These are phyloP conservation scores for Plusia festucae DNA, from an alignment of 2,888 invertebrate genomes.

Conservation along the genomic window DNA sequence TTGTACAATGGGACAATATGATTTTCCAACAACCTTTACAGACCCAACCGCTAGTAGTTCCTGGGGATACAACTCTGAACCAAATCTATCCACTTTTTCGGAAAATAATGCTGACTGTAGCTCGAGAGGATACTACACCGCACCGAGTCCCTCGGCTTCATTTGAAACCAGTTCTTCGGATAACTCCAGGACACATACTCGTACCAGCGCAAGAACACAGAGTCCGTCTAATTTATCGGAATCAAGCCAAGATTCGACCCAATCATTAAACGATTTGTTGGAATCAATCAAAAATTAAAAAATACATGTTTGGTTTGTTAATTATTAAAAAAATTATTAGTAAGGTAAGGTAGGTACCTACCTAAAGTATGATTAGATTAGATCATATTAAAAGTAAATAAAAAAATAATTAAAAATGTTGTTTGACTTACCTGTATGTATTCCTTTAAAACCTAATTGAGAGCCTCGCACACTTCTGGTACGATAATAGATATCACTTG, in stretches of 20 bases:
- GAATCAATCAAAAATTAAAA: slow-evolving; percentile 49
- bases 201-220: slow-evolving; percentile 37
- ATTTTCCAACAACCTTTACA: slow-evolving; percentile 28
- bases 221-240: slow-evolving; percentile 46
- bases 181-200: slow-evolving; percentile 26
- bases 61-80: slow-evolving; percentile 48
- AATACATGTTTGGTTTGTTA: slow-evolving; percentile 31
- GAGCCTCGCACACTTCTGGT: slow-evolving; percentile 57
- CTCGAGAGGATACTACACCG: slow-evolving; percentile 49
- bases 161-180: slow-evolving; percentile 43
- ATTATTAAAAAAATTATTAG: slow-evolving; percentile 35
- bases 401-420: slow-evolving; percentile 42
- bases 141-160: slow-evolving; percentile 44
- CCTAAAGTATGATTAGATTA: slow-evolving; percentile 19
- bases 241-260: slow-evolving; percentile 48
- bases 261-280: slow-evolving; percentile 55
- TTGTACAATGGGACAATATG: slow-evolving; percentile 40
- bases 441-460: slow-evolving; percentile 52
- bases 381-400: slow-evolving; percentile 20
- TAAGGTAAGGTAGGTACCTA: slow-evolving; percentile 26
- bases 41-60: slow-evolving; percentile 41
- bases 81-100: slow-evolving; percentile 47
- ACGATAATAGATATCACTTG: slow-evolving; percentile 55
- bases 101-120: slow-evolving; percentile 50
- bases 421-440: slow-evolving; percentile 54